Conservation (phyloP, 2,113 vertebrate species). For the Rhabdomys dilectus region DNA sequence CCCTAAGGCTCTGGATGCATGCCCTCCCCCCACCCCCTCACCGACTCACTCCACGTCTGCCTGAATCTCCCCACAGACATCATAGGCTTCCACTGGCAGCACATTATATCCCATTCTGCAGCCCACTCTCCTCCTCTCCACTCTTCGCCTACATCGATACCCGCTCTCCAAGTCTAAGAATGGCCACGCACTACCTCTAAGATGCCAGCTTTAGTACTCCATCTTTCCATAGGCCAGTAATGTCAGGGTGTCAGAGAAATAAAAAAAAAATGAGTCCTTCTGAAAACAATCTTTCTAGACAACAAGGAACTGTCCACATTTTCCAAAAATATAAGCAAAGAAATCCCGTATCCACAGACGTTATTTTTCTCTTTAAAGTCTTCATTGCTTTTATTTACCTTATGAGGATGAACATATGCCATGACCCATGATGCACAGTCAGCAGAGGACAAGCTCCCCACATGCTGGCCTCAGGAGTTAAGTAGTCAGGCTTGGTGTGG, state of each 20-base stretch:
- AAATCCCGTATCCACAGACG: neutral
- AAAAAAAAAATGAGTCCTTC: neutral
- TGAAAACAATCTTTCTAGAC: slow-evolving; percentile 56
- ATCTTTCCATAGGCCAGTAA: slow-evolving; percentile 6
- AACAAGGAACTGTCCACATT: slow-evolving; percentile 12
- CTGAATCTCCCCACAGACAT: neutral
- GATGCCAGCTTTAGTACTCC: neutral
- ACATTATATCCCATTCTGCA: neutral
- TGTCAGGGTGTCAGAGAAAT: slow-evolving; percentile 41
- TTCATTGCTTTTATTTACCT: neutral
- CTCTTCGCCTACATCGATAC: neutral
- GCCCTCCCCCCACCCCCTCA: neutral
- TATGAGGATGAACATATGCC: neutral
- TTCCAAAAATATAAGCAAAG: slow-evolving; percentile 31
- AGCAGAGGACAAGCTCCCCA: neutral
- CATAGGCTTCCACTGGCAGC: neutral
- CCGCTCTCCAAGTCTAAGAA: neutral
- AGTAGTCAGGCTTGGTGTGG: neutral
- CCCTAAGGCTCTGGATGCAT: neutral
- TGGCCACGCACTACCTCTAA: neutral
- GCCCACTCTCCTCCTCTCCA: neutral
- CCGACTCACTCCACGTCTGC: neutral
- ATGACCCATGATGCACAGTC: neutral
- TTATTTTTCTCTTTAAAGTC: neutral
- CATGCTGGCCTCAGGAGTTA: neutral